These are phyloP conservation scores for Lophotriccus pileatus DNA, from an alignment of 2,797 vertebrate genomes.

Conservation along the genomic window DNA sequence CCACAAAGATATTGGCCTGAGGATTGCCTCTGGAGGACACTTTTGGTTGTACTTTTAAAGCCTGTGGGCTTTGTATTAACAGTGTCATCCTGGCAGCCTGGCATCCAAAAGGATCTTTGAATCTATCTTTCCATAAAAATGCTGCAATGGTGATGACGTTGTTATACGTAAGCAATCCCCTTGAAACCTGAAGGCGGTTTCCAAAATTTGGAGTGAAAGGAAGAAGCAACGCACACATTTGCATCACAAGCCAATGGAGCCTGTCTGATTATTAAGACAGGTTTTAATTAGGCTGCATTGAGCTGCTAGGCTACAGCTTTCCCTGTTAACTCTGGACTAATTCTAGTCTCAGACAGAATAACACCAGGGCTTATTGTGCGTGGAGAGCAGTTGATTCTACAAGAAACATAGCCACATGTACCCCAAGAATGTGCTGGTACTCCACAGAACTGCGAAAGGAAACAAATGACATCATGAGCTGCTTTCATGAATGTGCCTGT, in stretches of 20 bases:
- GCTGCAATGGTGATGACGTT: not conserved
- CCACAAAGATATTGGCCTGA: not conserved
- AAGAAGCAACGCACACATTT: not conserved
- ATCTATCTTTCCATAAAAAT: not conserved
- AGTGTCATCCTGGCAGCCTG: not conserved
- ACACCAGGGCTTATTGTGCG: not conserved
- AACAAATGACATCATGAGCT: constrained; percentile 12
- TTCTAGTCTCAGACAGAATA: not conserved
- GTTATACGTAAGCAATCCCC: not conserved
- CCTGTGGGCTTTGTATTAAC: not conserved
- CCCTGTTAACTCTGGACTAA: not conserved
- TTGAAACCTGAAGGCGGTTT: not conserved
- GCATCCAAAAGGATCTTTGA: not conserved
- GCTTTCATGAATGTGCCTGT: not conserved
- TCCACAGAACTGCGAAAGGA: not conserved
- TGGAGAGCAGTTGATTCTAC: not conserved
- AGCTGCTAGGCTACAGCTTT: not conserved
- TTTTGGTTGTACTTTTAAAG: not conserved
- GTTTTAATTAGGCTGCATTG: not conserved
- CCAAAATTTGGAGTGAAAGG: not conserved
- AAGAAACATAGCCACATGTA: not conserved
- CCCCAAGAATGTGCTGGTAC: not conserved
- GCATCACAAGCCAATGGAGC: not conserved
- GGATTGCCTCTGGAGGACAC: constrained; percentile 15
- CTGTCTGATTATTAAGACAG: not conserved